Evolutionary conservation across 2,113 vertebrate genomes (phyloP).

Genomic region (Camelus bactrianus): DNA sequence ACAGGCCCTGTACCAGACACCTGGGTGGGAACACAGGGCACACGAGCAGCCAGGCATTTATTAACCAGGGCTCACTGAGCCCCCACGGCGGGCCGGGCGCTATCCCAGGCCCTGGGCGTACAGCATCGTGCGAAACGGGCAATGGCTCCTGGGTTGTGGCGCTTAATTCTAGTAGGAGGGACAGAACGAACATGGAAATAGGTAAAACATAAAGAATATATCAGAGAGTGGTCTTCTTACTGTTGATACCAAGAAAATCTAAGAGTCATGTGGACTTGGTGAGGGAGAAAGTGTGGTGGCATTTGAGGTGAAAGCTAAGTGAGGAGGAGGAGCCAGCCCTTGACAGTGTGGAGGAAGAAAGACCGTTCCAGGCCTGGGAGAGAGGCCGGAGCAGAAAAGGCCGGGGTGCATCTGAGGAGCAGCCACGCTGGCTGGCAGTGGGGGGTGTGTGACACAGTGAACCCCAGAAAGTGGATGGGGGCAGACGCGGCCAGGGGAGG

Average conservation of each 20-base stretch:
- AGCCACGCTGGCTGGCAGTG: neutral
- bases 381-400: neutral
- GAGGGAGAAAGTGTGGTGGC: neutral
- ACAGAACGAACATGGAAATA: neutral
- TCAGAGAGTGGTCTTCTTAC: neutral
- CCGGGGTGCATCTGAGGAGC: neutral
- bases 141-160: neutral
- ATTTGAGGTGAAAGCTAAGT: neutral
- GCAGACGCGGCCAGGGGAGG: neutral
- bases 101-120: neutral
- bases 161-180: neutral
- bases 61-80: neutral
- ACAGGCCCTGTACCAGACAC: neutral
- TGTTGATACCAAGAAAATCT: neutral
- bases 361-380: neutral
- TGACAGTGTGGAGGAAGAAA: neutral
- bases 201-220: neutral
- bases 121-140: neutral
- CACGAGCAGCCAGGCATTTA: neutral
- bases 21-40: neutral
- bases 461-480: fast-evolving
- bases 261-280: neutral
- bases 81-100: fast-evolving
- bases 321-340: neutral
- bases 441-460: neutral